Evolutionary conservation across 2,113 vertebrate genomes (phyloP), one percentile per base, ranked within the genome.

Genomic region (Rhabdomys dilectus): DNA sequence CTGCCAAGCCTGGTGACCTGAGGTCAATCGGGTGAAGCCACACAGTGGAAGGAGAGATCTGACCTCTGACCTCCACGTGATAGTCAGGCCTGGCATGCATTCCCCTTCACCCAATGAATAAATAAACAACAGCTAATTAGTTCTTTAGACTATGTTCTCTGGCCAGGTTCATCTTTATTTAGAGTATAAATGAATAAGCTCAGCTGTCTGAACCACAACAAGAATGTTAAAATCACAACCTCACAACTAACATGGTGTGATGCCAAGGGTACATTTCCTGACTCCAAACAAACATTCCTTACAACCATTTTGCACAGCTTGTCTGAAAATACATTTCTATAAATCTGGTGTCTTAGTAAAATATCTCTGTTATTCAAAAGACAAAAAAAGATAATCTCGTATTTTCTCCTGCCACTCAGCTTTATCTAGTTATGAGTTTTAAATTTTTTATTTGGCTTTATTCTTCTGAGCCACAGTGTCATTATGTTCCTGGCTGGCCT

Each of bases 301-400:
- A 98, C 99, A 98, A 98, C 98, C 98, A 62, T 29, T 39, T 42
- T 60, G 24, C 29, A 84, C 39, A 24, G n/a, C 78, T 22, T 58
- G 51, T 81, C 98, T 98, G 98, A 98, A 98, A 98, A 98, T 97
- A 68, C 31, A 68, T 68, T 98, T 98, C 99, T 99, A 98, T 99
- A 99, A 98, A 56, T 22, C 78, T 53, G 17, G 34, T 99, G 98
- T 99, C 99, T 99, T 99, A 99, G 98, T 99, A 98, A 98, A 99
- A 98, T 99, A 99, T 99, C 99, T 99, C 99, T 99, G 99, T 99
- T 99, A 98, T 99, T 99, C 98, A 5, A 81, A 78, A 58, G 31
- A 56, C 36, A 56, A 48, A 56, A 81, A 81, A 56, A 81, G 34
- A 80, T 19, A 53, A n/a, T 22, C 51, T 19, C 51, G 24, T 58